Conservation (phyloP, 2,888 invertebrate genomes). For the Drosophila nr. perissopoda region DNA sequence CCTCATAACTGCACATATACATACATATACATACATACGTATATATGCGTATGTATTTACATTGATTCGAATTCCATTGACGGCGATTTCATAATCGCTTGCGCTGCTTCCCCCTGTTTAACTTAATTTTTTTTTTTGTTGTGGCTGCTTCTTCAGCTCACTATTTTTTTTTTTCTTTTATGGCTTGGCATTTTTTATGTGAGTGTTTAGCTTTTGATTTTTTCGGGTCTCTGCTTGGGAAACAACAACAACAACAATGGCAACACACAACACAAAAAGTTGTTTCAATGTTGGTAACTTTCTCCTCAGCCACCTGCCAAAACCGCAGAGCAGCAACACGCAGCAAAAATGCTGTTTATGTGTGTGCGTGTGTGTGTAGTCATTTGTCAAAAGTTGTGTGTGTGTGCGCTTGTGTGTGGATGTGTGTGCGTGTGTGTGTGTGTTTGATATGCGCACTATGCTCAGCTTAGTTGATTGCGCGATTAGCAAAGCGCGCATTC, state of each 20-base stretch:
- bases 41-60: slow-evolving; percentile 42
- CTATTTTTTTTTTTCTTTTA: slow-evolving; percentile 46
- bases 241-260: slow-evolving; percentile 46
- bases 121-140: slow-evolving; percentile 54
- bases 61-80: slow-evolving; percentile 78
- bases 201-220: slow-evolving; percentile 50
- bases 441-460: slow-evolving; percentile 58
- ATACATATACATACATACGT: not conserved
- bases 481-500: slow-evolving; percentile 72
- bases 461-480: slow-evolving; percentile 59
- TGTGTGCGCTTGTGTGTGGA: not conserved
- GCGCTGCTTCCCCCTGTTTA: slow-evolving; percentile 57
- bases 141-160: slow-evolving; percentile 49
- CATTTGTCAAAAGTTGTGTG: not conserved
- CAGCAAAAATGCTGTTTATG: slow-evolving; percentile 24
- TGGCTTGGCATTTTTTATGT: slow-evolving; percentile 52
- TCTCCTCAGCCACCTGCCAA: slow-evolving; percentile 78
- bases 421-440: slow-evolving; percentile 22
- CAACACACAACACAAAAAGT: slow-evolving; percentile 63
- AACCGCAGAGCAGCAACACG: slow-evolving; percentile 51
- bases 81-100: slow-evolving; percentile 74
- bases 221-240: slow-evolving; percentile 44
- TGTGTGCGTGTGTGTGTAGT: not conserved
- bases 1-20: slow-evolving; percentile 30
- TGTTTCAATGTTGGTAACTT: slow-evolving; percentile 78